Evolutionary conservation across 2,888 invertebrate species (phyloP), one percentile per base, ranked within the genome.

Genomic region (Torymus auratus): DNA sequence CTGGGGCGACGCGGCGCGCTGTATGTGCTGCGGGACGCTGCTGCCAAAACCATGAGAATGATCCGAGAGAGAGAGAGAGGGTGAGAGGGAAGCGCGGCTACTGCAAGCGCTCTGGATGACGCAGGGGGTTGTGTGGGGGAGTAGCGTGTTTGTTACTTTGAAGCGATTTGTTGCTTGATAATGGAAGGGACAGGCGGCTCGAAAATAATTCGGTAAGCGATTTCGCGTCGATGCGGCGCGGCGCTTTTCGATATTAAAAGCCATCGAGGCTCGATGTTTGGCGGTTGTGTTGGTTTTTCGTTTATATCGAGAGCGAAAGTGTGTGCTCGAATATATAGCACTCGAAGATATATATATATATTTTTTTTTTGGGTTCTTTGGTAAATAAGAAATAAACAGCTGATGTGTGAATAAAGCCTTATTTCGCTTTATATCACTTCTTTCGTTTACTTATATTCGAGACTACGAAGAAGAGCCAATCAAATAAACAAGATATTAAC

Each of bases 1-100:
- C 88, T 88, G 88, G 88, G 88, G 88, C 41, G 41, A 41, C 41
- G 87, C 86, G 87, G 87, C 84, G 85, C 84, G 82, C 15, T 41
- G 55, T 62, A 15, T 55, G 20, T 62, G 12, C 41, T 74, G 79
- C 76, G 76, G 79, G 81, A 75, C 17, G n/a, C 20, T 50, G 20
- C 60, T 78, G 78, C 53, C 69, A 79, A 69, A 74, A 79, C 64
- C 76, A 72, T 23, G 72, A 75, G 72, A 62, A 76, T 76, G 17
- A 80, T 68, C 62, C 62, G 15, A 50, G 13, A 15, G 17, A 58
- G n/a, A 17, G 17, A 15, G 61, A 77, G 14, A 23, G 52, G 60
- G 13, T 2, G 64, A 65, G 52, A 71, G 14, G 5, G 64, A 65
- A 28, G 41, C n/a, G 73, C 15, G 67, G n/a, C n/a, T 5, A 67